These are phyloP conservation scores for Phalacrocorax brasilianus DNA, from an alignment of 2,113 vertebrate genomes.

Conservation along the genomic window DNA sequence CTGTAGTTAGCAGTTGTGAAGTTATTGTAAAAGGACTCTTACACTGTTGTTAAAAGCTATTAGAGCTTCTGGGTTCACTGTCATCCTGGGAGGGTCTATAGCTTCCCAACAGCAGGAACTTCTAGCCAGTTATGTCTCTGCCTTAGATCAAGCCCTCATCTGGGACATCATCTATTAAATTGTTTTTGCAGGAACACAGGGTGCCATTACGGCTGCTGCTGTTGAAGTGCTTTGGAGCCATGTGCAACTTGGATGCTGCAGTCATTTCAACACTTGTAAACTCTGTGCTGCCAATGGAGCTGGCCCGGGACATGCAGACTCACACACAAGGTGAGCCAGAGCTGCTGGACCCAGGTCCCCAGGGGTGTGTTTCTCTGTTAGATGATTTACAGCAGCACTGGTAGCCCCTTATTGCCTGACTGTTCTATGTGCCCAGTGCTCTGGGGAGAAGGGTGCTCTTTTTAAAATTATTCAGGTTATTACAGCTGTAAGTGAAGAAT, in stretches of 20 bases:
- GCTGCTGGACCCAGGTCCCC: not conserved
- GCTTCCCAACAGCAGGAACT: not conserved
- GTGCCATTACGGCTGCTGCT: conserved; percentile 88
- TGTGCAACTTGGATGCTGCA: conserved; percentile 90
- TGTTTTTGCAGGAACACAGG: conserved; percentile 84
- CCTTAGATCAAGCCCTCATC: not conserved
- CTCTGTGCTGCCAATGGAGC: conserved; percentile 94
- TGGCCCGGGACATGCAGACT: conserved; percentile 93
- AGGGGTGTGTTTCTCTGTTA: fast-evolving
- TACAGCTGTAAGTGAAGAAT: not conserved
- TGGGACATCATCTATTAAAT: not conserved
- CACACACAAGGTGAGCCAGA: conserved; percentile 85
- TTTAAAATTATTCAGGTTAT: not conserved
- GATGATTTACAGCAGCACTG: not conserved
- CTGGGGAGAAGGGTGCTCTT: not conserved
- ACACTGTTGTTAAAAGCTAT: not conserved
- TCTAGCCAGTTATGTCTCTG: not conserved
- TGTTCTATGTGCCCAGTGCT: not conserved
- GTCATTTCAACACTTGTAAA: conserved; percentile 94
- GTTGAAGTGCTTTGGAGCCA: conserved; percentile 96
- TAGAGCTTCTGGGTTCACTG: not conserved
- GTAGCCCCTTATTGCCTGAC: not conserved
- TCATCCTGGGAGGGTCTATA: not conserved
- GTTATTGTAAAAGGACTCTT: not conserved
- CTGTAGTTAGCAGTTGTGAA: not conserved